phyloP scores from a whole-genome alignment of 92 coral and sea anemone species.

The Actinernus sp. region DNA sequence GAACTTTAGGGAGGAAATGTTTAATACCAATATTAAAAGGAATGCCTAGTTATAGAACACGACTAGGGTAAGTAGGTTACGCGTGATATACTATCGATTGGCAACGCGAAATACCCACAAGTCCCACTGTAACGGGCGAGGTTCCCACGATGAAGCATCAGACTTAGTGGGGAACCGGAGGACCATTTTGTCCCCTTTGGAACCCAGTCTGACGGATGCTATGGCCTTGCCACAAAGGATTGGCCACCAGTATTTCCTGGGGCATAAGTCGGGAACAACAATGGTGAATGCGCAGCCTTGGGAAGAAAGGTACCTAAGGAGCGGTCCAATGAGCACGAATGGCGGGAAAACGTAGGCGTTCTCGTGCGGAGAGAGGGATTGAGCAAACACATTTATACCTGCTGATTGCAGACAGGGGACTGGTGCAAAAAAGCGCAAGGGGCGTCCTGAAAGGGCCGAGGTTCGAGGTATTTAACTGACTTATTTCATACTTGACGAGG shows the following conservation, averaged over 20 bases:
- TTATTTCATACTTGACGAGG: too few species aligned
- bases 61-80: too few species aligned
- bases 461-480: too few species aligned
- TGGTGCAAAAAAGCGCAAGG: not conserved
- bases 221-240: not conserved
- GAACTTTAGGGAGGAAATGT: too few species aligned
- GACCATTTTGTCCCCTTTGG: not conserved
- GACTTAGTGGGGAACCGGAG: not conserved
- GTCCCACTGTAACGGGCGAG: slow-evolving; percentile 1
- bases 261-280: not conserved
- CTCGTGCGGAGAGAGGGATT: not conserved
- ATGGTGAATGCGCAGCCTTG: slow-evolving; percentile 1
- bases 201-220: not conserved
- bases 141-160: not conserved
- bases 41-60: too few species aligned
- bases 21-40: too few species aligned
- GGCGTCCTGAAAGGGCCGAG: slow-evolving; percentile 5
- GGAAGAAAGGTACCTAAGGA: not conserved
- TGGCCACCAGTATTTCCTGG: slow-evolving; percentile 7
- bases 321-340: not conserved
- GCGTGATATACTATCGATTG: too few species aligned
- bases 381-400: slow-evolving; percentile 4
- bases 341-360: slow-evolving; percentile 1
- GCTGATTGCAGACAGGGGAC: slow-evolving; percentile 1
- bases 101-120: not conserved